Evolutionary conservation across 2,113 vertebrate species (phyloP), one percentile per base, ranked within the genome.

Genomic region (Reinhardtius hippoglossoides): DNA sequence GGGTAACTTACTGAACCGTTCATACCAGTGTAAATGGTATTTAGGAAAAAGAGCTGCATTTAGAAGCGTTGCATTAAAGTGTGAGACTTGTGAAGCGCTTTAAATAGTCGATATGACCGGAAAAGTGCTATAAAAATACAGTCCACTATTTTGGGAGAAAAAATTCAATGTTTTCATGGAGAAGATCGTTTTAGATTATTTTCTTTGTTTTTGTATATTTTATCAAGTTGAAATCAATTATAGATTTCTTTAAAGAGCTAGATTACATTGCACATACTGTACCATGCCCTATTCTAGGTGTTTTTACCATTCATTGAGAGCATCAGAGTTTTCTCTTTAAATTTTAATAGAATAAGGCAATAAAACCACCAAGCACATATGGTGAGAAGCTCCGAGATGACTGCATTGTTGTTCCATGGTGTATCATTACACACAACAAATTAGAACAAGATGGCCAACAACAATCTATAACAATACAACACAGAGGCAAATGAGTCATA

Each of bases 401-500:
- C 69, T 37, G 66, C 50, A 77, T 71, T 70, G 60, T 76, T 76
- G 62, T 64, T 74, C 50, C 67, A 20, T 35, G 20, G 71, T 63
- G 71, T 76, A 40, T 67, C 46, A 70, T 87, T 66, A 76, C 62
- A 66, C 62, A 68, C 31, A 65, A 56, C 64, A 77, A 74, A 88
- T 79, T 50, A 84, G 44, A 86, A 68, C 74, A 82, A 84, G 74
- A 82, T 82, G 76, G 58, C 35, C 10, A 46, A 67, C 40, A 67
- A 67, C 52, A 65, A 24, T 58, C 56, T 56, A 3, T 31, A 82
- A 76, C 54, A 67, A 67, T 50, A 23, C 37, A 68, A 76, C 57
- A 74, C 65, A 60, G 57, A 81, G 75, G 52, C 59, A 83, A 84
- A 82, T 79, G 81, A 90, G 67, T 83, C 70, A 78, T 75, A 57